These are phyloP conservation scores for Hippocampus zosterae DNA, from an alignment of 2,113 vertebrate species.

Conservation along the genomic window DNA sequence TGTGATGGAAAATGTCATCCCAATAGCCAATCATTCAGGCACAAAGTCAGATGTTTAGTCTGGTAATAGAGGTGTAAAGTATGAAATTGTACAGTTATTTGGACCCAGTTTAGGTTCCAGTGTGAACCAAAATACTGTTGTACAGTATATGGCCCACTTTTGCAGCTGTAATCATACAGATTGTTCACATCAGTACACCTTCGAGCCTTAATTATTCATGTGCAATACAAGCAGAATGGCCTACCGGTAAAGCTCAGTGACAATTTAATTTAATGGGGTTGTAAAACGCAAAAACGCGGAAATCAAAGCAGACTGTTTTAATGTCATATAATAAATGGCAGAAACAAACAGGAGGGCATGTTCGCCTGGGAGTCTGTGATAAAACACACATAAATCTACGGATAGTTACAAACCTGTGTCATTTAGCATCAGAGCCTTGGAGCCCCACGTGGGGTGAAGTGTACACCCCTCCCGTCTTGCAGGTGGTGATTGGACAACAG, in stretches of 20 bases:
- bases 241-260: constrained; percentile 9
- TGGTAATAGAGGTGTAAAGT: background rate
- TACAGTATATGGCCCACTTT: background rate
- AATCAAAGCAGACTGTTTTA: constrained; percentile 33
- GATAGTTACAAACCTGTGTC: constrained; percentile 57
- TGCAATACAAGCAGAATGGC: constrained; percentile 3
- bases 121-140: background rate
- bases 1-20: background rate
- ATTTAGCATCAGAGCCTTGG: constrained; percentile 31
- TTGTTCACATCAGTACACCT: constrained; percentile 4
- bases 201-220: constrained; percentile 17
- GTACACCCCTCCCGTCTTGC: constrained; percentile 8
- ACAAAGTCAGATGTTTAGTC: background rate
- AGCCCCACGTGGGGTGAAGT: constrained; percentile 62
- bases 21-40: background rate
- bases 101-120: background rate
- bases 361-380: constrained; percentile 27
- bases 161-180: background rate
- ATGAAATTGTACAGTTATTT: background rate
- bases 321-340: constrained; percentile 35
- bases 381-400: constrained; percentile 48
- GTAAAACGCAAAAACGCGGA: constrained; percentile 21
- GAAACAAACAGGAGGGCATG: constrained; percentile 30
- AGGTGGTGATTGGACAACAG: constrained; percentile 45
- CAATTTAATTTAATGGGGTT: constrained; percentile 36